Evolutionary conservation across 2,888 invertebrate species (phyloP).

Genomic region (Metellina segmentata): DNA sequence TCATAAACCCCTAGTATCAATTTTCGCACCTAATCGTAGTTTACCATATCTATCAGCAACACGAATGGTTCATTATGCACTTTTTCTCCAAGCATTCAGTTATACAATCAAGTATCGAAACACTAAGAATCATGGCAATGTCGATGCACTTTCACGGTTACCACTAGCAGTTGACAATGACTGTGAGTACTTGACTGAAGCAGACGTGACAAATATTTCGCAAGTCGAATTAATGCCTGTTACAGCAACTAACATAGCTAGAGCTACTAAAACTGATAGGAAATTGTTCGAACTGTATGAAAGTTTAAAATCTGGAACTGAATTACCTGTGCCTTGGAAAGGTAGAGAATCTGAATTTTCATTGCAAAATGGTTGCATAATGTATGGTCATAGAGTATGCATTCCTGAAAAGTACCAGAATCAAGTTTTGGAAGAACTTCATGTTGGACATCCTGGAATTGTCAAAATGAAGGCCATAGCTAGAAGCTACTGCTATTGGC

Average conservation of each 20-base stretch:
- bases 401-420: slow-evolving; percentile 42
- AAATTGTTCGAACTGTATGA: slow-evolving; percentile 65
- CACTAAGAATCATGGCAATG: slow-evolving; percentile 63
- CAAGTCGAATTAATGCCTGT: slow-evolving; percentile 33
- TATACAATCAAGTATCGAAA: slow-evolving; percentile 62
- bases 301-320: slow-evolving; percentile 64
- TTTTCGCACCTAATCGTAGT: slow-evolving; percentile 79
- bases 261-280: slow-evolving; percentile 66
- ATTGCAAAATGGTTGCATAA: slow-evolving; percentile 64
- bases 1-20: slow-evolving; percentile 79
- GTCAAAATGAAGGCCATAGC: slow-evolving; percentile 64
- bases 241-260: slow-evolving; percentile 59
- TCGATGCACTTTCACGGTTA: slow-evolving; percentile 53
- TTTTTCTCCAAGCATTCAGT: slow-evolving; percentile 58
- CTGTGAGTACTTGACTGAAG: slow-evolving; percentile 38
- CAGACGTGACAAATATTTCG: slow-evolving; percentile 38
- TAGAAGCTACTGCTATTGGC: slow-evolving; percentile 65
- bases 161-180: slow-evolving; percentile 28
- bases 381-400: slow-evolving; percentile 65
- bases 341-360: slow-evolving; percentile 64
- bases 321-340: slow-evolving; percentile 65
- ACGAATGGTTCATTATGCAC: slow-evolving; percentile 67
- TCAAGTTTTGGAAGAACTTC: too few relatives aligned
- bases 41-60: slow-evolving; percentile 63
- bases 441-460: slow-evolving; percentile 49